Percentiles rank a stretch among this genome's conserved stretches.
Conservation (phyloP, 2,113 vertebrate species). For the Epinephelus cyanopodus region DNA sequence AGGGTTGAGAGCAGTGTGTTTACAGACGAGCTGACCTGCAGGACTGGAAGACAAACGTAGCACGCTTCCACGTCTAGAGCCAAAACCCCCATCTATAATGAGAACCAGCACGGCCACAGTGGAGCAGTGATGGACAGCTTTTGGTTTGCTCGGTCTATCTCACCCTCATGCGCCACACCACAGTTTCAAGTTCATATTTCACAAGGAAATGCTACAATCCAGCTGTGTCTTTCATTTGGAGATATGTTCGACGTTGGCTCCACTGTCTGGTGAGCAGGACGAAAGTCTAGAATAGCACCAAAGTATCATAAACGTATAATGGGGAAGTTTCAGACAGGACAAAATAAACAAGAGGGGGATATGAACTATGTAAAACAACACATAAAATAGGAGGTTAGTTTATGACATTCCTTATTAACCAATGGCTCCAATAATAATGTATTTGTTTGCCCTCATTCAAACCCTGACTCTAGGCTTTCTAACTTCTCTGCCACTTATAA, state of each 20-base stretch:
- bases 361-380: not conserved
- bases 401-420: not conserved
- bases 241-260: slow-evolving; percentile 2
- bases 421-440: not conserved
- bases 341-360: slow-evolving; percentile 14
- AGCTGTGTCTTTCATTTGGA: slow-evolving; percentile 6
- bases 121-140: slow-evolving; percentile 52
- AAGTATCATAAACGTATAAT: slow-evolving; percentile 2
- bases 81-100: slow-evolving; percentile 44
- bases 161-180: slow-evolving; percentile 4
- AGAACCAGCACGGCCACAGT: slow-evolving; percentile 35
- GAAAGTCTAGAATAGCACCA: slow-evolving; percentile 1
- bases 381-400: slow-evolving; percentile 10
- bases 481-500: not conserved
- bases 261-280: slow-evolving; percentile 10
- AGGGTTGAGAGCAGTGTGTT: slow-evolving; percentile 70
- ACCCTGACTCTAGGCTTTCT: not conserved
- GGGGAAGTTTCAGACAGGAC: slow-evolving; percentile 19
- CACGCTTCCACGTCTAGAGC: slow-evolving; percentile 38
- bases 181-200: slow-evolving; percentile 49
- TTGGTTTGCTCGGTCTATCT: slow-evolving; percentile 32
- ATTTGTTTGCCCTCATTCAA: not conserved
- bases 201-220: slow-evolving; percentile 42
- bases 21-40: slow-evolving; percentile 45
- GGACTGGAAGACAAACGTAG: slow-evolving; percentile 44